Percentiles rank a stretch among this genome's conserved stretches.
These are phyloP conservation scores for Agapornis roseicollis DNA, from an alignment of 2,113 vertebrate species.

Conservation along the genomic window DNA sequence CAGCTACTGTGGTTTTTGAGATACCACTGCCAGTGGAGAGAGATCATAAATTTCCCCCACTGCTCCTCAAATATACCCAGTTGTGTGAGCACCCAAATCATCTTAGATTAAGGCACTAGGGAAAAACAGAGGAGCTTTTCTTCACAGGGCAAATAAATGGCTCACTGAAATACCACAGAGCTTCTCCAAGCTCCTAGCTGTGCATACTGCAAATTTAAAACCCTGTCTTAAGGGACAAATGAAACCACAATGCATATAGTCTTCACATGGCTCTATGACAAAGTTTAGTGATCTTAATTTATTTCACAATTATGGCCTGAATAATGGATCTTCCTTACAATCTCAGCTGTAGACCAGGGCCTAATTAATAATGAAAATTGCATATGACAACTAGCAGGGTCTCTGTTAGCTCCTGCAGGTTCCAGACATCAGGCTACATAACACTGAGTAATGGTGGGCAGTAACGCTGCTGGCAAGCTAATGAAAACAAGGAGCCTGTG, in stretches of 20 bases:
- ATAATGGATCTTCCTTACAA: not conserved
- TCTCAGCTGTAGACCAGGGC: not conserved
- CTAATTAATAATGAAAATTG: not conserved
- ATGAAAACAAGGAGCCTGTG: not conserved
- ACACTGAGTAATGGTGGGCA: not conserved
- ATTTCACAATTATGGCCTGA: not conserved
- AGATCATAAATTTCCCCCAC: not conserved
- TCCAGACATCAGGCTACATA: not conserved
- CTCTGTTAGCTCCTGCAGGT: not conserved
- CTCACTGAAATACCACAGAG: not conserved
- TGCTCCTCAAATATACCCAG: rapidly evolving
- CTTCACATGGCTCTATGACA: not conserved
- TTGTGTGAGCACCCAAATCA: not conserved
- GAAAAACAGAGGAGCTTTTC: not conserved
- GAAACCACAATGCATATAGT: not conserved
- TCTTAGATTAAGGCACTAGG: not conserved
- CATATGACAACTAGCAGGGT: not conserved
- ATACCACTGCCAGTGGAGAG: not conserved
- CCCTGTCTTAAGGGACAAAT: not conserved
- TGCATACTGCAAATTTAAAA: not conserved
- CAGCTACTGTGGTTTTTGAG: not conserved
- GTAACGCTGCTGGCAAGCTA: not conserved
- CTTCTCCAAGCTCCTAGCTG: not conserved
- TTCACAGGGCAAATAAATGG: not conserved
- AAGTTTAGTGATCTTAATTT: not conserved